Evolutionary conservation across 1,140 invertebrate genomes (phyloP), one percentile per base, ranked within the genome.

Genomic region (Marisa cornuarietis): DNA sequence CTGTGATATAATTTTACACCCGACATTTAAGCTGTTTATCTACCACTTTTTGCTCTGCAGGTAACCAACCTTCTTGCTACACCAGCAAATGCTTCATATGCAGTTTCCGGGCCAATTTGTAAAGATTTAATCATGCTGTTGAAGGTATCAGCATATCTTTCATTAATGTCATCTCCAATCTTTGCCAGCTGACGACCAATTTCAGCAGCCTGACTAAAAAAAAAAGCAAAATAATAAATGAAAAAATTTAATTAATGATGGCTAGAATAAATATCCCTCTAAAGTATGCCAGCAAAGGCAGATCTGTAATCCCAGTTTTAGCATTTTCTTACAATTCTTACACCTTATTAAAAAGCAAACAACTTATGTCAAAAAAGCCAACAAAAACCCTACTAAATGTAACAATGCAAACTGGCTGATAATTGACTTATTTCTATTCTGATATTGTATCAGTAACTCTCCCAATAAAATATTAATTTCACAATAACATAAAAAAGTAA

Each of bases 101-200:
- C 85, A 26, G 83, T 85, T 24, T 88, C 81, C 62, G 84, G 78
- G n/a, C 82, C 82, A 20, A 87, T 81, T 62, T 84, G 83, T 22
- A 89, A 73, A 66, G 76, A 82, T 31, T 72, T 22, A 22, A 90
- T 87, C 86, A 90, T 86, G 10, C 79, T 76, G 73, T 83, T 82
- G 76, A 90, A 89, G 42, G 83, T 82, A 76, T 86, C 80, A 52
- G 84, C 79, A 80, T 88, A 89, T 79, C 84, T 80, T 61, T 79
- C 79, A 74, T 89, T 88, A 71, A 90, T 87, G 62, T 88, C 87
- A 81, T 90, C 88, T 51, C 88, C 88, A 20, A 90, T 88, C 42
- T 78, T 83, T 11, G 88, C 88, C 72, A 90, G 79, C 69, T 88
- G 88, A 52, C 88, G 69, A 14, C 88, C 88, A 66, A 90, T 87